Evolutionary conservation across 2,797 vertebrate species (phyloP).

Genomic region (Hemitrygon akajei): DNA sequence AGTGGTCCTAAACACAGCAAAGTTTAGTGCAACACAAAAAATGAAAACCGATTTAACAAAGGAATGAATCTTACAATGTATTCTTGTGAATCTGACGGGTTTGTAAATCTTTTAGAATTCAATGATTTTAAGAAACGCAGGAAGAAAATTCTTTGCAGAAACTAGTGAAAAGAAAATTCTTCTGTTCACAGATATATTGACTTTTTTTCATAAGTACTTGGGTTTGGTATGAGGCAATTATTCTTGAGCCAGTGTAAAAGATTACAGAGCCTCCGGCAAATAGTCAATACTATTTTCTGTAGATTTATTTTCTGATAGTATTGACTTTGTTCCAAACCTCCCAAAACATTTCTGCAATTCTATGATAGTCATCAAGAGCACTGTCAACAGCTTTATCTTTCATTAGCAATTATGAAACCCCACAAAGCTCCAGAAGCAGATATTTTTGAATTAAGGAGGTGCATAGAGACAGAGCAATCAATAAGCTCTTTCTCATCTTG

Average conservation of each 20-base stretch:
- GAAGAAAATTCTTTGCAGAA: not conserved
- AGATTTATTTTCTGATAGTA: not conserved
- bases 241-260: not conserved
- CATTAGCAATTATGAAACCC: not conserved
- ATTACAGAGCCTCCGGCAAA: constrained; percentile 14
- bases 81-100: not conserved
- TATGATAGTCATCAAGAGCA: not conserved
- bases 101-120: constrained; percentile 13
- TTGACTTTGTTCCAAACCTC: not conserved
- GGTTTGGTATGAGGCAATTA: constrained; percentile 6
- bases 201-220: not conserved
- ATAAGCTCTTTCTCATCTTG: not conserved
- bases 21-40: too few relatives aligned
- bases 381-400: not conserved
- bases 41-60: not conserved
- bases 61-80: not conserved
- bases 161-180: not conserved
- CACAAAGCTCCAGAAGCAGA: not conserved
- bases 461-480: not conserved
- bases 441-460: not conserved
- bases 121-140: not conserved
- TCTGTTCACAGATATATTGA: not conserved
- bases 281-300: not conserved
- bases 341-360: not conserved
- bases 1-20: too few relatives aligned